phyloP scores from a whole-genome alignment of 53 echinoderm and acorn worm genomes.

The Zoroaster sp. region DNA sequence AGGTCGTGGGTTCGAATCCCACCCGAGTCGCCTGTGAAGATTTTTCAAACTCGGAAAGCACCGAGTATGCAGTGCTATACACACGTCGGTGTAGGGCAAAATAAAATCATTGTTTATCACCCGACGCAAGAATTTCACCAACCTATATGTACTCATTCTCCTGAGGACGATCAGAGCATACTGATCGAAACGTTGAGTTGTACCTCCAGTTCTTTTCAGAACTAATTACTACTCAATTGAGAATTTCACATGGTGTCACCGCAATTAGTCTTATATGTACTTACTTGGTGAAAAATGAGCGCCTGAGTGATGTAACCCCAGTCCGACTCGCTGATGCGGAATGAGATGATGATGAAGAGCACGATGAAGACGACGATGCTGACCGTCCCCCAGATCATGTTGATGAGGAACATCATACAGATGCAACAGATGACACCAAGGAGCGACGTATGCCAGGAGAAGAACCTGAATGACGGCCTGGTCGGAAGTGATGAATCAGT shows the following conservation, averaged over 20 bases:
- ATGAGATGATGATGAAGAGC: slow-evolving; percentile 75
- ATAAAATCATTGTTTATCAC: no score
- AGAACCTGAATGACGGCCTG: slow-evolving; percentile 92
- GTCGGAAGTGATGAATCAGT: neutral
- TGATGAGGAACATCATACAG: slow-evolving; percentile 95
- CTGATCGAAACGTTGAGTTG: no score
- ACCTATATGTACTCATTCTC: neutral
- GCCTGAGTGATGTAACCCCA: slow-evolving; percentile 99
- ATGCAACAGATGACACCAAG: slow-evolving; percentile 84
- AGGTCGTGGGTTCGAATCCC: no score
- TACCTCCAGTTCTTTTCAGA: no score
- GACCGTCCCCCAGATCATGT: slow-evolving; percentile 69
- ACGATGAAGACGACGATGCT: slow-evolving; percentile 78
- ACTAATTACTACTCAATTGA: no score
- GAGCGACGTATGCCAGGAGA: slow-evolving; percentile 87
- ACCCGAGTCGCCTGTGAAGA: no score
- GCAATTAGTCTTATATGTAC: neutral
- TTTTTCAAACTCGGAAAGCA: no score
- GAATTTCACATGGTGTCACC: no score
- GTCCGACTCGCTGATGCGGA: slow-evolving; percentile 70
- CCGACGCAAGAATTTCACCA: neutral
- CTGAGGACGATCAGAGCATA: no score
- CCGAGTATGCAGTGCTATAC: no score
- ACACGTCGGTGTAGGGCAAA: no score
- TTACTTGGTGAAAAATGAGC: slow-evolving; percentile 93